Conservation (phyloP, 2,113 vertebrate species). For the Daphoenositta chrysoptera region DNA sequence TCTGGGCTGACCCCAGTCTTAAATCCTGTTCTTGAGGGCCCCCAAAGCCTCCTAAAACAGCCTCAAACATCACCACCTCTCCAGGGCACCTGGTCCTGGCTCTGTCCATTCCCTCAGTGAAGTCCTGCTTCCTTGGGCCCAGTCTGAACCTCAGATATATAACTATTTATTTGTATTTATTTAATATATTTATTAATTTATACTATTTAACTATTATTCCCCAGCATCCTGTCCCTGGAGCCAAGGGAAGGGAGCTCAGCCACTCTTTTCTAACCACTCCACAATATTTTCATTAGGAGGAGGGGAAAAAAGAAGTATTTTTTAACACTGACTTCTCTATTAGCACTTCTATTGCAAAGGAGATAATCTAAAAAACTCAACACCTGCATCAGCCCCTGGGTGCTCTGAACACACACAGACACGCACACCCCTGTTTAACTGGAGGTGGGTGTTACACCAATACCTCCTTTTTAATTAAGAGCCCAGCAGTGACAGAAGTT, state of each 20-base stretch:
- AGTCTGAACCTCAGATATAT: too few species aligned
- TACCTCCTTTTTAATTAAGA: background rate
- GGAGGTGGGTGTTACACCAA: background rate
- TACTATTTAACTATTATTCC: accelerated
- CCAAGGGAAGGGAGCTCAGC: background rate
- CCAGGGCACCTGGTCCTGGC: background rate
- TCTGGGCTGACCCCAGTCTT: background rate
- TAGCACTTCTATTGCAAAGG: background rate
- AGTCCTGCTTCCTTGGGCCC: background rate
- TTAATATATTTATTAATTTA: too few species aligned
- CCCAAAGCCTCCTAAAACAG: too few species aligned
- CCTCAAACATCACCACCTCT: accelerated
- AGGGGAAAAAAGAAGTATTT: too few species aligned
- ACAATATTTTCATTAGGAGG: background rate
- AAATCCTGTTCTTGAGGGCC: background rate
- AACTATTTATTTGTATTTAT: too few species aligned
- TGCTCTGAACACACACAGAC: too few species aligned
- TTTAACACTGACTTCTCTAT: background rate
- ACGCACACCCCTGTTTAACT: too few species aligned
- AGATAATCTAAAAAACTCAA: accelerated
- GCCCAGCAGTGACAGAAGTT: background rate
- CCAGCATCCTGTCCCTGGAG: background rate
- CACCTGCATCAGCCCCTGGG: background rate
- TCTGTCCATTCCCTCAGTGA: too few species aligned
- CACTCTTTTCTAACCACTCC: background rate